Evolutionary conservation across 2,797 vertebrate genomes (phyloP).

Genomic region (Champsocephalus gunnari): DNA sequence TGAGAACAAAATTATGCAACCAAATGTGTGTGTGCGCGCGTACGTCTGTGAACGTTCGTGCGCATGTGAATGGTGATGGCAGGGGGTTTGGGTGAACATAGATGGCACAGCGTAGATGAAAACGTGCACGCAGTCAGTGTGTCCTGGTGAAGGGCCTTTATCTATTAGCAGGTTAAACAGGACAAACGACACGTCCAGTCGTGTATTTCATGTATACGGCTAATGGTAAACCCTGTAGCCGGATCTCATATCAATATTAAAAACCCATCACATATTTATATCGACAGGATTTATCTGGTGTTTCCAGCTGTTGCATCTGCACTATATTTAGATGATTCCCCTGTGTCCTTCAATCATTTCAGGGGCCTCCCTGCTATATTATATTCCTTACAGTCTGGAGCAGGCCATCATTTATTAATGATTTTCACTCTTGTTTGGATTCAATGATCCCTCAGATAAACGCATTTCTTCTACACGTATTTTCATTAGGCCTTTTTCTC

Average conservation of each 20-base stretch:
- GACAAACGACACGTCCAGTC: conserved; percentile 21
- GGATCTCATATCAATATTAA: background rate
- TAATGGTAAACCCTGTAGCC: background rate
- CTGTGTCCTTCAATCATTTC: background rate
- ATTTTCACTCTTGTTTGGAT: background rate
- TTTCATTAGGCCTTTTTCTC: conserved; percentile 2
- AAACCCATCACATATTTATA: background rate
- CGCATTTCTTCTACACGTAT: background rate
- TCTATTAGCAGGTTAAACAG: conserved; percentile 43
- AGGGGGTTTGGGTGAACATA: conserved; percentile 24
- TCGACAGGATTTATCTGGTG: background rate
- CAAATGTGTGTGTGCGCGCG: conserved; percentile 32
- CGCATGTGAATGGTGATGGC: background rate
- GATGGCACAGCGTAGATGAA: conserved; percentile 36
- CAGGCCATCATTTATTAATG: background rate
- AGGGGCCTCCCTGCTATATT: too few species aligned
- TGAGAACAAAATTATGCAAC: conserved; percentile 73
- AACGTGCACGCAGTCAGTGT: conserved; percentile 10
- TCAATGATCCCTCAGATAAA: background rate
- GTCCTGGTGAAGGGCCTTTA: conserved; percentile 54
- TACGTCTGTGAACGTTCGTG: conserved; percentile 9
- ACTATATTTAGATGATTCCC: background rate
- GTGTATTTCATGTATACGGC: background rate
- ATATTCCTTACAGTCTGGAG: background rate
- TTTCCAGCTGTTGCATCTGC: background rate